phyloP scores from a whole-genome alignment of 1,140 invertebrate genomes.

The Hypothenemus hampei region DNA sequence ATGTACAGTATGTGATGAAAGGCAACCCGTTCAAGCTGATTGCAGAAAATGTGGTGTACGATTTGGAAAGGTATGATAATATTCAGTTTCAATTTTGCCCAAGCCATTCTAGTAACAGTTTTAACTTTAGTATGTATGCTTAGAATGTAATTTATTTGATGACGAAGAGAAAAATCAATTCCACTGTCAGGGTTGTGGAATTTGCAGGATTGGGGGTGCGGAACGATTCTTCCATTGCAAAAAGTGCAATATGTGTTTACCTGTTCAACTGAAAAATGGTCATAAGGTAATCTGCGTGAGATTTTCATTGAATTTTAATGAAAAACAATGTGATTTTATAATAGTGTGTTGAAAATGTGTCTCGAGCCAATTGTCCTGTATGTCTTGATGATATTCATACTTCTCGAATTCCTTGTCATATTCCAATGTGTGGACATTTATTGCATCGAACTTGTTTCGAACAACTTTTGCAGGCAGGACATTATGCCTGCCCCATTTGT shows the following conservation, averaged over 20 bases:
- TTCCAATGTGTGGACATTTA: slow-evolving; percentile 80
- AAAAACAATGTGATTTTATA: background rate
- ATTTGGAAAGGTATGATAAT: slow-evolving; percentile 65
- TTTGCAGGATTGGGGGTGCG: slow-evolving; percentile 79
- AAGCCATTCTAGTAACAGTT: background rate
- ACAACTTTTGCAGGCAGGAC: slow-evolving; percentile 67
- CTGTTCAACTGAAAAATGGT: slow-evolving; percentile 68
- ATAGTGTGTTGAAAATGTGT: slow-evolving; percentile 84
- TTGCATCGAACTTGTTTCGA: slow-evolving; percentile 78
- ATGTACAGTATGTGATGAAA: slow-evolving; percentile 73
- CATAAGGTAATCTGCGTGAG: slow-evolving; percentile 61
- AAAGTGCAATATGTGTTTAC: slow-evolving; percentile 82
- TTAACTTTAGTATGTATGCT: slow-evolving; percentile 75
- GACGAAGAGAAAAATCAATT: slow-evolving; percentile 85
- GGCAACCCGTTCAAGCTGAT: slow-evolving; percentile 72
- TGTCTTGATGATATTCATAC: slow-evolving; percentile 87
- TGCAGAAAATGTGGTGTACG: slow-evolving; percentile 69
- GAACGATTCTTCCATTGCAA: slow-evolving; percentile 85
- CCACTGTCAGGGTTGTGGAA: slow-evolving; percentile 82
- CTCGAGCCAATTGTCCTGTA: slow-evolving; percentile 78
- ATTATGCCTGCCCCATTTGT: slow-evolving; percentile 83
- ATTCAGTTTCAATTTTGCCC: background rate
- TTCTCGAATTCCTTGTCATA: slow-evolving; percentile 77
- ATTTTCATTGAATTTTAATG: background rate
- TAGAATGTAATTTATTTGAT: slow-evolving; percentile 84